phyloP scores from a whole-genome alignment of 2,888 invertebrate genomes.

The Leucozona laternaria region DNA sequence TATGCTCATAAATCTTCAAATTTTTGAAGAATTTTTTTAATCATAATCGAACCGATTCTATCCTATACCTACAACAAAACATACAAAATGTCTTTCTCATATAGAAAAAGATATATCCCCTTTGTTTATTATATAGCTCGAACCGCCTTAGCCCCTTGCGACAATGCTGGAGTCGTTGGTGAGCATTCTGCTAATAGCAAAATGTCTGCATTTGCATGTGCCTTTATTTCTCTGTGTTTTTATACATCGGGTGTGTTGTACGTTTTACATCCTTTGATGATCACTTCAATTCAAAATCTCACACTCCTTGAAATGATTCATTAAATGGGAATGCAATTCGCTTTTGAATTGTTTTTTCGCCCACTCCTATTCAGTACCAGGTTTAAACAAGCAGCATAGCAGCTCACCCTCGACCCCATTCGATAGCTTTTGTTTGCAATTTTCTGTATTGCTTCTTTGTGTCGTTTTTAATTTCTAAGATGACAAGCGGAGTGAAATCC shows the following conservation, averaged over 20 bases:
- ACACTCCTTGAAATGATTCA: slow-evolving; percentile 72
- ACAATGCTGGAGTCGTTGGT: slow-evolving; percentile 31
- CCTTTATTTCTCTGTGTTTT: neutral
- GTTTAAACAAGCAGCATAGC: neutral
- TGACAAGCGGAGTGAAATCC: slow-evolving; percentile 71
- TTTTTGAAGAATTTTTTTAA: too few relatives aligned
- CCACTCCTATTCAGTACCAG: slow-evolving; percentile 18
- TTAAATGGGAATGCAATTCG: slow-evolving; percentile 73
- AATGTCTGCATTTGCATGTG: neutral
- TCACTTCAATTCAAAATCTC: slow-evolving; percentile 71
- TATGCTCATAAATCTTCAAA: too few relatives aligned
- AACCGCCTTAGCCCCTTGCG: too few relatives aligned
- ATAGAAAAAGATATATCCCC: too few relatives aligned
- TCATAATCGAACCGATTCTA: too few relatives aligned
- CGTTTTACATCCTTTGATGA: slow-evolving; percentile 70
- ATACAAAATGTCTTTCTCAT: too few relatives aligned
- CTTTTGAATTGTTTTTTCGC: slow-evolving; percentile 71
- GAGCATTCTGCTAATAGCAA: slow-evolving; percentile 50
- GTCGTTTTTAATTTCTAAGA: slow-evolving; percentile 74
- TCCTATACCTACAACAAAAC: too few relatives aligned
- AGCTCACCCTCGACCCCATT: slow-evolving; percentile 64
- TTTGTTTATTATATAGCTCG: too few relatives aligned
- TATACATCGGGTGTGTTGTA: slow-evolving; percentile 20
- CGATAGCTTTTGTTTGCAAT: slow-evolving; percentile 71
- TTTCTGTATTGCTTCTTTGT: slow-evolving; percentile 73